Evolutionary conservation across 1,140 invertebrate genomes (phyloP), one percentile per base, ranked within the genome.

Genomic region (Brachionus angularis): DNA sequence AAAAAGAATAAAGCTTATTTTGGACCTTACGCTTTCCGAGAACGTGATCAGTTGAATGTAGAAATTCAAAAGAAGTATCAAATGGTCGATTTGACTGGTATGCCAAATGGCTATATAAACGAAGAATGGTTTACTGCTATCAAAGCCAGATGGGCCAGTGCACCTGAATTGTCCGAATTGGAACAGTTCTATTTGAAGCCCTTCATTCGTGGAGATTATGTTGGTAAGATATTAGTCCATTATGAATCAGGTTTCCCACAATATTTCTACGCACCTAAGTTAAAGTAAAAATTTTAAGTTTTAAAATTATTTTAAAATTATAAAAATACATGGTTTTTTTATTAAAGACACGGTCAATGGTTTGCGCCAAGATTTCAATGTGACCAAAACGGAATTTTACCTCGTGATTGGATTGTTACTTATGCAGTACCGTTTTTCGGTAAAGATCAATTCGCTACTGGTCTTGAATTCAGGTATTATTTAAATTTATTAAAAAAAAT

Each of bases 341-440:
- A n/a, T n/a, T 71, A 21, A 3, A 86, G 87, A 67, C 89, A 97
- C 79, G 94, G 94, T 7, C 87, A 90, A 78, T 98, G 95, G 95
- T 88, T 90, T 44, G 83, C 87, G 75, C 94, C 95, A 2, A 91
- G 91, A 77, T 97, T 89, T 79, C 93, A 96, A 83, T 98, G 95
- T 83, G 84, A 89, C 76, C 92, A 91, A 39, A 90, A 80, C 5
- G 75, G 82, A 29, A 75, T 77, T 23, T 55, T 74, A 16, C 84
- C 90, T 47, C 89, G 91, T 76, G 91, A 91, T 83, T 98, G 94
- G 95, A 85, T 96, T 73, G 86, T 97, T 73, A 93, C 91, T 39
- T 98, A 96, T 84, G 88, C 90, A 55, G 88, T 88, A 61, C 94
- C 94, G 61, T 97, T 98, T 86, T 98, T 98, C 81, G 94, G 94